phyloP scores from a whole-genome alignment of 2,888 invertebrate species.

The Mantis religiosa region DNA sequence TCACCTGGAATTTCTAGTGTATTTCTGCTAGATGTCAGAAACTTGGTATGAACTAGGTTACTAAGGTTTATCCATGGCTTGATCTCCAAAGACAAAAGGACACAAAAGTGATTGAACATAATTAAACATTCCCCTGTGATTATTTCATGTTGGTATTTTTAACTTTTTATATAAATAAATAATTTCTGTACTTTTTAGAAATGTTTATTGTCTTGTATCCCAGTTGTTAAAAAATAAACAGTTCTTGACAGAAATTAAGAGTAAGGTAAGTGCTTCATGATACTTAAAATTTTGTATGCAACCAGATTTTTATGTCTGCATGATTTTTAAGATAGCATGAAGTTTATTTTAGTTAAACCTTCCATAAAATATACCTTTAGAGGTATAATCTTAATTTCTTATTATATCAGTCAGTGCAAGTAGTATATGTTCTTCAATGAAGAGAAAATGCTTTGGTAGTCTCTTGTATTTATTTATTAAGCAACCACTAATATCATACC shows the following conservation, averaged over 20 bases:
- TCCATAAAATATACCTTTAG: background rate
- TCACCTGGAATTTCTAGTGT: no score
- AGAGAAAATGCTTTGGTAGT: no score
- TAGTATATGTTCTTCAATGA: no score
- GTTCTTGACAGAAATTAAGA: background rate
- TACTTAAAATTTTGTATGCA: background rate
- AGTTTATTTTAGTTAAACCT: background rate
- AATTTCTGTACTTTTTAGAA: background rate
- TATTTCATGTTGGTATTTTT: background rate
- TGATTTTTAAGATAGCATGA: background rate
- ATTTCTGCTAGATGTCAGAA: no score
- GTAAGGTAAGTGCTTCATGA: background rate
- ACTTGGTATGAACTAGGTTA: no score
- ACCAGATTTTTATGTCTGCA: background rate
- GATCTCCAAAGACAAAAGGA: no score
- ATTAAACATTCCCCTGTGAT: background rate
- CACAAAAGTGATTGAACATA: background rate
- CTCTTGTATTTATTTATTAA: no score
- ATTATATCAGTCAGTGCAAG: no score
- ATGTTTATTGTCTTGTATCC: background rate
- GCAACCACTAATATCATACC: no score
- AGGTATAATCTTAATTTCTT: no score
- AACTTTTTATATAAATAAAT: background rate
- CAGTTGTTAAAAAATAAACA: background rate
- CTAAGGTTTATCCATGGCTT: background rate